Conservation (phyloP, 1,140 invertebrate genomes). For the Euura saliciscinereae region DNA sequence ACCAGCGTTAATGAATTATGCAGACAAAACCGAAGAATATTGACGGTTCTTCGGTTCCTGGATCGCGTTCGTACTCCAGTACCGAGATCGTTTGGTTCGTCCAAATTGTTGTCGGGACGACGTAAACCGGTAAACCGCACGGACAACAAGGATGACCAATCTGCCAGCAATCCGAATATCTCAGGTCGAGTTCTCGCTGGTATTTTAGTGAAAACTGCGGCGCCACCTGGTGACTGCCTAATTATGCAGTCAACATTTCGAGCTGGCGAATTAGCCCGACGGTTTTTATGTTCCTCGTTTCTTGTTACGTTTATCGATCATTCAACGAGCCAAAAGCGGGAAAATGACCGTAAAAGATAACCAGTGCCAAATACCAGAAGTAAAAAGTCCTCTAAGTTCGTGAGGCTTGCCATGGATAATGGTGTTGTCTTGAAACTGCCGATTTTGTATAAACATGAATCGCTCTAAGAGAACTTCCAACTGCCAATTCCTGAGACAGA, state of each 20-base stretch:
- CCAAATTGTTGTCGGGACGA: neutral
- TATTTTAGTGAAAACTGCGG: too few relatives aligned
- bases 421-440: constrained; percentile 42
- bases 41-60: neutral
- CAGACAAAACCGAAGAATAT: neutral
- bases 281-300: too few relatives aligned
- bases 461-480: constrained; percentile 10
- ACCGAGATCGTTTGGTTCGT: neutral
- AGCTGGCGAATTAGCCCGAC: too few relatives aligned
- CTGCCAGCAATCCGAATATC: neutral
- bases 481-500: neutral
- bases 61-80: neutral
- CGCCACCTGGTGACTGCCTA: too few relatives aligned
- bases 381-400: too few relatives aligned
- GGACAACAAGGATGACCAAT: neutral
- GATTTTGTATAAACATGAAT: constrained; percentile 54
- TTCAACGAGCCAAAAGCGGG: too few relatives aligned
- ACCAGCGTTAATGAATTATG: constrained; percentile 22
- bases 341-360: neutral
- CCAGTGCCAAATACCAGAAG: too few relatives aligned
- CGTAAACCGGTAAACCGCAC: neutral
- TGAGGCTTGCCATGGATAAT: too few relatives aligned
- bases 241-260: too few relatives aligned
- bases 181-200: neutral
- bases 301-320: too few relatives aligned